Evolutionary conservation across 1,140 invertebrate genomes (phyloP), one percentile per base, ranked within the genome.

Genomic region (Drosophila orosa): DNA sequence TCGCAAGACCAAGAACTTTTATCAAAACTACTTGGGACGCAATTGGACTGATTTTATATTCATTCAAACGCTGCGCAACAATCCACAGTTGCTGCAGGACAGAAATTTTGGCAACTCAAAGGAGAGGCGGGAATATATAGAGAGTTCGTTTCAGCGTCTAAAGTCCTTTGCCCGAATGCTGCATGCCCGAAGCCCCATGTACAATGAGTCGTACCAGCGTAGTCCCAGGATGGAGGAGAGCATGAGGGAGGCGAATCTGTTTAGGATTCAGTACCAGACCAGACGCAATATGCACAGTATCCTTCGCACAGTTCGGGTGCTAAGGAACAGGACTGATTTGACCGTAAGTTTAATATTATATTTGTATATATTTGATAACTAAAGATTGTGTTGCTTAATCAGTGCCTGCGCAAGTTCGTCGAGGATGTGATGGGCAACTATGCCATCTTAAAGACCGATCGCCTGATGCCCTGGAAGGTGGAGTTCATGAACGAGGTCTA

Each of bases 401-500:
- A 85, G 80, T 63, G 73, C 13, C 50, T 86, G 12, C 71, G 80
- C 1, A 67, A 80, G 17, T 90, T 78, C 31, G 69, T 92, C 7
- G 69, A 78, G 29, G 82, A 85, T 4, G 76, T 78, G 5, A 91
- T 92, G 91, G 80, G 78, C 7, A 73, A 81, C 19, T 92, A 89
- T 44, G 73, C 80, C 24, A 72, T 80, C 3, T n/a, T 90, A 3
- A 92, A 92, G 55, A 92, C 91, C 7, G 69, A 31, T 19, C 74
- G 86, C 7, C 35, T 90, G 12, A 89, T 91, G 89, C 91, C 91
- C 2, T 91, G 91, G 85, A 91, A 92, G 56, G 75, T 65, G 12
- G 86, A 92, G 40, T 92, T 92, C 45, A 76, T 86, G 40, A 90
- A 89, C 42, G 91, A 92, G 73, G 90, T 92, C 4, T 92, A 92